Evolutionary conservation across 2,888 invertebrate species (phyloP).

Genomic region (Tortrix viridana): DNA sequence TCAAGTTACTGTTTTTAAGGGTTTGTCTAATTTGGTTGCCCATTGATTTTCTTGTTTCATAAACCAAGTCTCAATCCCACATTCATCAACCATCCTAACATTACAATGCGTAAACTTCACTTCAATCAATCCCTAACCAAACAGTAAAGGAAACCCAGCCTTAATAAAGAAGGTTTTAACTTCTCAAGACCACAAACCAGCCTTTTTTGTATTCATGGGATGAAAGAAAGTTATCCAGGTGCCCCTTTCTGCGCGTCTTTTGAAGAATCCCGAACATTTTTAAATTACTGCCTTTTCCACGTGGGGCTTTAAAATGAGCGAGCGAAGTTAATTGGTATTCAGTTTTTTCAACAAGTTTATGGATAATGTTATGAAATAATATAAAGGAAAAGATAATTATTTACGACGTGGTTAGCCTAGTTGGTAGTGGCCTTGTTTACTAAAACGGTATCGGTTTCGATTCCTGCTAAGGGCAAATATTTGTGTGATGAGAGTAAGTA

Average conservation of each 20-base stretch:
- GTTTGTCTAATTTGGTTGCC: no score
- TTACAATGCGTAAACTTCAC: conserved; percentile 2
- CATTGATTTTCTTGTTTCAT: no score
- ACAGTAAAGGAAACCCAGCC: conserved; percentile 18
- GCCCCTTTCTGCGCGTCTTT: conserved; percentile 52
- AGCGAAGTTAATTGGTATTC: conserved; percentile 10
- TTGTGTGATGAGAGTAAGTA: no score
- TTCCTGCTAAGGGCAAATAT: no score
- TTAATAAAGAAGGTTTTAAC: conserved; percentile 45
- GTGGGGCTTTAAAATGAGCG: conserved; percentile 51
- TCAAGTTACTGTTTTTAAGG: no score
- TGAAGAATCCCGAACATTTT: conserved; percentile 67
- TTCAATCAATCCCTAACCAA: conserved; percentile 28
- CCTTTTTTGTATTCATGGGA: conserved; percentile 71
- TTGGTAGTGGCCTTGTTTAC: no score
- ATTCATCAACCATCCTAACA: no score
- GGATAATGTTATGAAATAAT: no score
- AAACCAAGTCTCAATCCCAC: no score
- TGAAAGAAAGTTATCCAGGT: conserved; percentile 73
- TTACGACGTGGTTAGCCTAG: no score
- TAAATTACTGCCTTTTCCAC: conserved; percentile 62
- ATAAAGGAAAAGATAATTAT: no score
- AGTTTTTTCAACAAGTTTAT: not conserved
- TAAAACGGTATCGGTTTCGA: no score
- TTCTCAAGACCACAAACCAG: conserved; percentile 52